Percentiles rank a stretch among this genome's conserved stretches.
phyloP scores from a whole-genome alignment of 92 coral and sea anemone genomes.

The Virgularia gustaviana region DNA sequence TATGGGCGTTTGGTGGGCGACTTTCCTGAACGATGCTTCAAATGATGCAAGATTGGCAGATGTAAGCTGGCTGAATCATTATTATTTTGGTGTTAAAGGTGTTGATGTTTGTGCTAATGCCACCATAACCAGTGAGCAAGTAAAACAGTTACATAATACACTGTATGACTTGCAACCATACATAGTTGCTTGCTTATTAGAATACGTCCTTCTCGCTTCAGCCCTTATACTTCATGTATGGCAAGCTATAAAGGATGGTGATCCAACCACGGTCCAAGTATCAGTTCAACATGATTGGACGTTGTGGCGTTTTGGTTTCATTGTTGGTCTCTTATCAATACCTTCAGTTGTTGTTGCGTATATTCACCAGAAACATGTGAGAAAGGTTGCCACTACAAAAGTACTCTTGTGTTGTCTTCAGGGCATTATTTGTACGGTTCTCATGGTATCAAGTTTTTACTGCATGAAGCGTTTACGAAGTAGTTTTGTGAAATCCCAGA shows the following conservation, averaged over 20 bases:
- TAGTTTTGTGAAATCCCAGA: neutral
- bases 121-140: neutral
- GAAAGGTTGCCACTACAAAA: neutral
- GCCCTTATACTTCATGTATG: conserved; percentile 30
- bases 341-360: conserved; percentile 20
- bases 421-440: neutral
- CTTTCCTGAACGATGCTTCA: conserved; percentile 13
- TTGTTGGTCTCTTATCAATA: conserved; percentile 22
- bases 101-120: conserved; percentile 23
- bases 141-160: neutral
- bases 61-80: conserved; percentile 22
- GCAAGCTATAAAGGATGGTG: conserved; percentile 2
- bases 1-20: conserved; percentile 24
- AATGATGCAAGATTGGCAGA: conserved; percentile 1
- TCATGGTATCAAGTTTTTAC: neutral
- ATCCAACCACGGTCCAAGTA: neutral
- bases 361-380: neutral
- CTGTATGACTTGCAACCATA: neutral
- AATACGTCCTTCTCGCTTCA: conserved; percentile 31
- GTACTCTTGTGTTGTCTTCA: neutral
- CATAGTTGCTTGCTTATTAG: conserved; percentile 25
- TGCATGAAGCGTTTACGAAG: neutral
- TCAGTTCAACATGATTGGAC: conserved; percentile 8
- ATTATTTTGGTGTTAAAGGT: conserved; percentile 16
- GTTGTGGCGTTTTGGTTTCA: conserved; percentile 34